Percentiles rank a stretch among this genome's conserved stretches.
Conservation (phyloP, 2,797 vertebrate species). For the Aulostomus chinensis region DNA sequence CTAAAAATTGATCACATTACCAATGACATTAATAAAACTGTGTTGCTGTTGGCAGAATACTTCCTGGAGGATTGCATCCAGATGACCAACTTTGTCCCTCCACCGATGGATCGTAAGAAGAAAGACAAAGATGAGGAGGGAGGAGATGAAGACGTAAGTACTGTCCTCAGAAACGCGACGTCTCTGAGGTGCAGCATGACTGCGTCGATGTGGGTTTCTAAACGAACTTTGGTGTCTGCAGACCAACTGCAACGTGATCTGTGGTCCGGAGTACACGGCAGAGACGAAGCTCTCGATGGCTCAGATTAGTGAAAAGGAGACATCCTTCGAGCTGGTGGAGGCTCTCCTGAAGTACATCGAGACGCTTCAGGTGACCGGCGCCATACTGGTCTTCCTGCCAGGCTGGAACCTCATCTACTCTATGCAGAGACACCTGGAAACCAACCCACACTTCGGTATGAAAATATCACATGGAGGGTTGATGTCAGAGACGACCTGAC, state of each 20-base stretch:
- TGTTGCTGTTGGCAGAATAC: too few species aligned
- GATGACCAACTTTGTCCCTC: conserved; percentile 94
- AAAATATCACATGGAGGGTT: too few species aligned
- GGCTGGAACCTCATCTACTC: conserved; percentile 97
- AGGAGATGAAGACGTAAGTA: conserved; percentile 75
- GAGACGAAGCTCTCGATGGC: conserved; percentile 90
- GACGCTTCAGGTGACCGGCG: conserved; percentile 88
- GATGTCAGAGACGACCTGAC: too few species aligned
- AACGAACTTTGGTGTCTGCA: conserved; percentile 47
- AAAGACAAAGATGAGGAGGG: conserved; percentile 94
- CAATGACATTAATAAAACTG: too few species aligned
- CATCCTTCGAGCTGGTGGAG: conserved; percentile 94
- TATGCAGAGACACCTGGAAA: conserved; percentile 95
- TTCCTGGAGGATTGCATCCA: conserved; percentile 97
- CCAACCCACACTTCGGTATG: conserved; percentile 90
- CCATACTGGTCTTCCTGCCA: conserved; percentile 92
- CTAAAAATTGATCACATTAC: too few species aligned
- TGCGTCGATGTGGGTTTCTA: too few species aligned
- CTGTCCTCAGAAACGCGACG: too few species aligned
- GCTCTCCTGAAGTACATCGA: conserved; percentile 91
- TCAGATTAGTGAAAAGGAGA: conserved; percentile 93
- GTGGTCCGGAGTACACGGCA: conserved; percentile 84
- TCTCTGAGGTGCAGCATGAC: too few species aligned
- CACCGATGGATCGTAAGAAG: conserved; percentile 90
- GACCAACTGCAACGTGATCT: conserved; percentile 92